Base-by-base conservation (phyloP, 92 coral and sea anemone species). In the Phenganax stokvisi region DNA sequence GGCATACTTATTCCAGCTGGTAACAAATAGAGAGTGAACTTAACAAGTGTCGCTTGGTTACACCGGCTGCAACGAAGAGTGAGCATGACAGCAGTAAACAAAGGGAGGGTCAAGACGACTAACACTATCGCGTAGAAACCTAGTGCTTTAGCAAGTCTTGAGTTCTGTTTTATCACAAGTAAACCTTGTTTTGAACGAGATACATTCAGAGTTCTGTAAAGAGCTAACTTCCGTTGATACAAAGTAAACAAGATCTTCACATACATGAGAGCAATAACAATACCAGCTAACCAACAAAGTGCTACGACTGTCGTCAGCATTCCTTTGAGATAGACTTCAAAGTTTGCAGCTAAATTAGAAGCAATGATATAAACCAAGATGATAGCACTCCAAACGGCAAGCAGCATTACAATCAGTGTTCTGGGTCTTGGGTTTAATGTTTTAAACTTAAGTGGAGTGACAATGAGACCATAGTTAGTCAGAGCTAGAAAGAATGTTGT, bases 131-230 rank as follows among this genome's bases (percentile, higher is more conserved):
- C 30, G 53, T 44, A 79, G 54, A 79, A 44, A 51, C 47, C 20
- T 60, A 79, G 28, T 11, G 52, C 74, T 65, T 16, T 63, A 25
- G 83, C 74, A 2, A 79, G 83, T 61, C 29, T 79, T 10, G 59
- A n/a, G 31, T 79, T 79, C 51, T 79, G 73, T 27, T 79, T 79
- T 51, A 79, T 79, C n/a, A 79, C 72, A 51, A 79, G 61, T 20
- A 63, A 8, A 12, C 83, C 83, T 79, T 64, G 83, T 51, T 52
- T 16, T 79, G 83, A 51, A 37, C 55, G 31, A 12, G 74, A 15
- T 51, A 79, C 11, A 30, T 79, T 79, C 31, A 79, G 54, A 5
- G 59, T 47, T 59, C 60, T 79, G 25, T 65, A 25, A 11, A 79
- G 30, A 12, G 73, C 57, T 16, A 79, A 0, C 27, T 63, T 79